Evolutionary conservation across 2,113 vertebrate species (phyloP), one percentile per base, ranked within the genome.

Genomic region (Eublepharis macularius): DNA sequence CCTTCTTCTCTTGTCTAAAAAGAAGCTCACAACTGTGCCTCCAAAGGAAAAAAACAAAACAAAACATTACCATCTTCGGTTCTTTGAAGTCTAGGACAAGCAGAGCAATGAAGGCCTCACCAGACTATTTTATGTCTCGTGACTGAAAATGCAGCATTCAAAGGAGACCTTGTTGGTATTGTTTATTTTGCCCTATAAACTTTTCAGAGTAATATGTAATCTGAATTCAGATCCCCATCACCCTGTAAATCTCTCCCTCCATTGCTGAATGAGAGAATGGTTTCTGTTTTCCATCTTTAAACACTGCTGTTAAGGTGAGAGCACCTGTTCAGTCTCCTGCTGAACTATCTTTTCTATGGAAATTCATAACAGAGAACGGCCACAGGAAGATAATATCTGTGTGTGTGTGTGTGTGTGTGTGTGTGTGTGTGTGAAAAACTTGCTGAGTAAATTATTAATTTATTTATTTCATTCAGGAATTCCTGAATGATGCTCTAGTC

Each of bases 261-360:
- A 14, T 21, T 65, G 54, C 47, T 14, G 36, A 39, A 2, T n/a
- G 3, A 36, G 51, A 74, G 21, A 65, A 7, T 0, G 0, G 4
- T 13, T n/a, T 69, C 69, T 73, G 12, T n/a, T 41, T 12, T 2
- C 3, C 0, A 69, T 39, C 47, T 51, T 85, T 21, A 76, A 73
- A 51, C 68, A 26, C 80, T 0, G 8, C 74, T 54, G 66, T 81
- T 47, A 70, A 72, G 70, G 14, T 19, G 14, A 54, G 68, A 6
- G 47, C 32, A 81, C 29, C 43, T 88, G n/a, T 65, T 87, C 1
- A 1, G 34, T 24, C 81, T 76, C 3, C 8, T 68, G 47, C 0
- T 0, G 0, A 0, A 12, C n/a, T 13, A 34, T 43, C 0, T 0
- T 21, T 5, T 66, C 82, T 24, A 78, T 77, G 39, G 69, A 83